phyloP scores from a whole-genome alignment of 2,888 invertebrate species.

The Leptogaster cylindrica region DNA sequence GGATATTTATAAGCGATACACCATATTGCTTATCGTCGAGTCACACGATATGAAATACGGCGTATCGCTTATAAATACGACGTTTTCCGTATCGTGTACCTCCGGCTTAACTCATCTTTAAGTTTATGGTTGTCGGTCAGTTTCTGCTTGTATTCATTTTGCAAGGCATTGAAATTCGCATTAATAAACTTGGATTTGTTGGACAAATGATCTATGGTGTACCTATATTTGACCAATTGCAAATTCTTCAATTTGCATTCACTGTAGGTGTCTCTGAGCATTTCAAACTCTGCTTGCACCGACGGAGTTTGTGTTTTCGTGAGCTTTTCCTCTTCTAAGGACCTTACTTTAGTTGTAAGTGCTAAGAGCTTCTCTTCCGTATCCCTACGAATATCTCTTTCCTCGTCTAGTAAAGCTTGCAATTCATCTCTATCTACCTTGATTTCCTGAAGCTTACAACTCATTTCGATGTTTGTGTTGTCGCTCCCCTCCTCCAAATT shows the following conservation, averaged over 20 bases:
- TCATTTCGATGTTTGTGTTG: constrained; percentile 59
- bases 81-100: too few relatives aligned
- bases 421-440: constrained; percentile 69
- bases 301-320: constrained; percentile 33
- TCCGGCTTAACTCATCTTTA: too few relatives aligned
- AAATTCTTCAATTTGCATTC: constrained; percentile 52
- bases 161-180: constrained; percentile 43
- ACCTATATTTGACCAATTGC: constrained; percentile 50
- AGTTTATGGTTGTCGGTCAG: constrained; percentile 49
- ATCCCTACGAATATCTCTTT: constrained; percentile 57
- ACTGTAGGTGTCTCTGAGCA: constrained; percentile 53
- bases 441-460: constrained; percentile 66
- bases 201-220: constrained; percentile 45
- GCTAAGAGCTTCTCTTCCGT: constrained; percentile 54
- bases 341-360: constrained; percentile 52
- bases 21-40: too few relatives aligned
- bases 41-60: too few relatives aligned
- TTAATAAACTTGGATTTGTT: constrained; percentile 46
- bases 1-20: too few relatives aligned
- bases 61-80: too few relatives aligned
- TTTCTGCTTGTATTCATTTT: constrained; percentile 44
- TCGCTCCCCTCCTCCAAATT: constrained; percentile 66
- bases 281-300: constrained; percentile 51
- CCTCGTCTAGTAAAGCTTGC: constrained; percentile 66
- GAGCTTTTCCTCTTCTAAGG: constrained; percentile 47